A percentile compares a stretch with the other conserved stretches of the same genome.
These are phyloP conservation scores for Druceiella hillmani DNA, from an alignment of 2,888 invertebrate genomes.

Conservation along the genomic window DNA sequence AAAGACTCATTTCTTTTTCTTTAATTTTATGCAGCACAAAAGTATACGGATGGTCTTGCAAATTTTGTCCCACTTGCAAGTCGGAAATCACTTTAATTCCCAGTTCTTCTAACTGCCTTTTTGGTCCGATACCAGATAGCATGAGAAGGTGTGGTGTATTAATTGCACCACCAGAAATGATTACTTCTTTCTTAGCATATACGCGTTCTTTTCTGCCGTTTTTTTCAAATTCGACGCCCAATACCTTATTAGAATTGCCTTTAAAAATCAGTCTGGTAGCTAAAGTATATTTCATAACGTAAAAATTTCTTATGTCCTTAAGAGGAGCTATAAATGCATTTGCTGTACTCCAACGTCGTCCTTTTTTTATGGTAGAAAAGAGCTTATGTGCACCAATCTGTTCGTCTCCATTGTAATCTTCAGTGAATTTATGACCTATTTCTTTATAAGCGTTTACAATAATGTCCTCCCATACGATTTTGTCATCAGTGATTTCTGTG, in stretches of 20 bases:
- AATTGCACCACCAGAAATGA: constrained; percentile 53
- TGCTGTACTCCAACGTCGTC: constrained; percentile 28
- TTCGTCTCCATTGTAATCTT: constrained; percentile 11
- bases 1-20: no score
- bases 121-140: constrained; percentile 49
- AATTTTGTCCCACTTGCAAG: constrained; percentile 37
- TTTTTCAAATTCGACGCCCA: constrained; percentile 30
- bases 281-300: constrained; percentile 26
- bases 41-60: constrained; percentile 32
- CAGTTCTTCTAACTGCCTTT: constrained; percentile 29
- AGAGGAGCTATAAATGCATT: constrained; percentile 30
- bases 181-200: constrained; percentile 43
- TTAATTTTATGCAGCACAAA: constrained; percentile 11
- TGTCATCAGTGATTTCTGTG: constrained; percentile 5
- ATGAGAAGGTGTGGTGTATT: constrained; percentile 56
- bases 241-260: constrained; percentile 22
- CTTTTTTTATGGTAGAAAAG: constrained; percentile 22
- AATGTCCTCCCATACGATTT: constrained; percentile 8
- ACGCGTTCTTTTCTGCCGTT: constrained; percentile 22
- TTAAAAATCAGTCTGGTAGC: constrained; percentile 29
- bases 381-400: constrained; percentile 24
- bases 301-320: constrained; percentile 27
- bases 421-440: constrained; percentile 6
- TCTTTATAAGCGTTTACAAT: constrained; percentile 13
- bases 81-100: constrained; percentile 32